Evolutionary conservation across 2,888 invertebrate species (phyloP).

Genomic region (Cerastis rubricosa): DNA sequence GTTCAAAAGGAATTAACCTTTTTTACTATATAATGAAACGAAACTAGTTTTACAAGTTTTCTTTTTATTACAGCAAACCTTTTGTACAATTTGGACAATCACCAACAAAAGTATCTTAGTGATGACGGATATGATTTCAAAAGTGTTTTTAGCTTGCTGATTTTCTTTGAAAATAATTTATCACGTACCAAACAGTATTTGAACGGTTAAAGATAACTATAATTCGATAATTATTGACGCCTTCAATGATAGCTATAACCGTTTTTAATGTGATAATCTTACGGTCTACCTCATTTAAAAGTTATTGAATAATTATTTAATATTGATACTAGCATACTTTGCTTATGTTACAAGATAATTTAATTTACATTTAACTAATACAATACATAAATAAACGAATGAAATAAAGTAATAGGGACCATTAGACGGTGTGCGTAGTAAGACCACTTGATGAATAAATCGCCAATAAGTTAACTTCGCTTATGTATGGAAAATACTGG

Average conservation of each 20-base stretch:
- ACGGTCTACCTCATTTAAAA: background rate
- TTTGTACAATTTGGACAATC: background rate
- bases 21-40: background rate
- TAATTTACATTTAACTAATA: constrained; percentile 29
- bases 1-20: background rate
- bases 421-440: constrained; percentile 51
- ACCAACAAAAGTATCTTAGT: background rate
- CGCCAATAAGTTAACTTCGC: constrained; percentile 47
- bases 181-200: background rate
- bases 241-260: too few relatives aligned
- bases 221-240: background rate
- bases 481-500: constrained; percentile 50
- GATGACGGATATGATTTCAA: background rate
- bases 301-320: background rate
- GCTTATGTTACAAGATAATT: constrained; percentile 10
- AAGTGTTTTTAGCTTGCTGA: background rate
- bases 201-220: background rate
- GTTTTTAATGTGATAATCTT: background rate
- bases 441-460: constrained; percentile 52
- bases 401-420: constrained; percentile 20
- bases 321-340: background rate
- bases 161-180: background rate
- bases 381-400: constrained; percentile 32
- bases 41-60: background rate
- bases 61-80: background rate